Evolutionary conservation across 2,797 vertebrate species (phyloP).

Genomic region (Mormyrops boulengeri): DNA sequence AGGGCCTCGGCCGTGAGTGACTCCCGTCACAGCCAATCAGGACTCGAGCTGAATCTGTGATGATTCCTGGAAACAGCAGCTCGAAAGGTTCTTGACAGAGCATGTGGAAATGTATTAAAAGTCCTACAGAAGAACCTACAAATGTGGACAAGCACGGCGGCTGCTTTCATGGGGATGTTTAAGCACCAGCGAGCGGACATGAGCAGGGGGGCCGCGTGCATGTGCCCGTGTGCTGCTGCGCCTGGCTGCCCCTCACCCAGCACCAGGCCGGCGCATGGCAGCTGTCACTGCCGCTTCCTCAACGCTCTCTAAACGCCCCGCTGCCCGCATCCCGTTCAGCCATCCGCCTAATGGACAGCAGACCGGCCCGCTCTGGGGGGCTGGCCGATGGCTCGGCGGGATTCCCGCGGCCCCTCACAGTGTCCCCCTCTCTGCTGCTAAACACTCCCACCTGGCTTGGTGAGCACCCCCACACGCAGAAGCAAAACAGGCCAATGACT

Average conservation of each 20-base stretch:
- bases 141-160: not conserved
- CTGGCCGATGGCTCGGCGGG: not conserved
- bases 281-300: constrained; percentile 22
- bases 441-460: not conserved
- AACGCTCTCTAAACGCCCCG: constrained; percentile 16
- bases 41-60: not conserved
- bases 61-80: not conserved
- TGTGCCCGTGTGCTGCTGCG: not conserved
- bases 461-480: not conserved
- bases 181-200: not conserved
- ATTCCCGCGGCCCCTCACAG: not conserved
- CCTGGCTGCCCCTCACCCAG: not conserved
- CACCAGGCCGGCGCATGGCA: constrained; percentile 14
- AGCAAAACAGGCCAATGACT: not conserved
- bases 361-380: not conserved
- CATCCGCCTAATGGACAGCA: constrained; percentile 6
- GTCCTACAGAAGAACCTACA: not conserved
- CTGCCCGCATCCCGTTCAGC: not conserved
- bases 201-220: not conserved
- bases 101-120: not conserved
- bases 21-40: not conserved
- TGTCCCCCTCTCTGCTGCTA: not conserved
- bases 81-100: not conserved
- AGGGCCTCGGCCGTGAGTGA: not conserved
- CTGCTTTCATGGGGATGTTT: not conserved